Evolutionary conservation across 1,140 invertebrate genomes (phyloP).

Genomic region (Drosophila tropicalis): DNA sequence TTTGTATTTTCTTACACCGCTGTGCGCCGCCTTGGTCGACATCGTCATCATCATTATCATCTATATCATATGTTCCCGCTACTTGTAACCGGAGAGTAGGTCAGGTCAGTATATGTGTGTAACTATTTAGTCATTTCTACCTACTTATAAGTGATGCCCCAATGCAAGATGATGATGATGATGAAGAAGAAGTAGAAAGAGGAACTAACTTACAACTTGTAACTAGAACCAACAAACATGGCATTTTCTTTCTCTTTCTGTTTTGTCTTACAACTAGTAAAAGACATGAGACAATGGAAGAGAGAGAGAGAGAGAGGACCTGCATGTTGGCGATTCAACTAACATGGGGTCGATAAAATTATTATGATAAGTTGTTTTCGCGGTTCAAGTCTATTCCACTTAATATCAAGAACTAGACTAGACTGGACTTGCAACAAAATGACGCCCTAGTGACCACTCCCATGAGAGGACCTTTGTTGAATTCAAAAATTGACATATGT

Average conservation of each 20-base stretch:
- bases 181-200: neutral
- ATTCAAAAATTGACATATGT: too few relatives aligned
- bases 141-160: constrained; percentile 18
- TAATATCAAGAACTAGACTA: too few relatives aligned
- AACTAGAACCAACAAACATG: constrained; percentile 21
- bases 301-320: neutral
- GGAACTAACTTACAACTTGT: constrained; percentile 17
- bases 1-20: constrained; percentile 51
- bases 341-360: neutral
- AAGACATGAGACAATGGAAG: neutral
- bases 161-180: neutral
- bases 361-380: neutral
- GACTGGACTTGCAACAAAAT: too few relatives aligned
- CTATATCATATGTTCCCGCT: constrained; percentile 18
- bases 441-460: too few relatives aligned
- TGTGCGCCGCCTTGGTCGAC: constrained; percentile 50
- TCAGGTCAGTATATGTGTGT: constrained; percentile 78
- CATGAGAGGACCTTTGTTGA: too few relatives aligned
- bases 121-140: constrained; percentile 62
- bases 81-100: constrained; percentile 67
- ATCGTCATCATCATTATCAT: constrained; percentile 18
- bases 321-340: neutral
- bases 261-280: neutral
- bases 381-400: too few relatives aligned
- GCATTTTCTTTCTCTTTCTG: neutral